Percentiles rank a stretch among this genome's conserved stretches.
These are phyloP conservation scores for Lithodes maja DNA, from an alignment of 2,888 invertebrate genomes.

Conservation along the genomic window DNA sequence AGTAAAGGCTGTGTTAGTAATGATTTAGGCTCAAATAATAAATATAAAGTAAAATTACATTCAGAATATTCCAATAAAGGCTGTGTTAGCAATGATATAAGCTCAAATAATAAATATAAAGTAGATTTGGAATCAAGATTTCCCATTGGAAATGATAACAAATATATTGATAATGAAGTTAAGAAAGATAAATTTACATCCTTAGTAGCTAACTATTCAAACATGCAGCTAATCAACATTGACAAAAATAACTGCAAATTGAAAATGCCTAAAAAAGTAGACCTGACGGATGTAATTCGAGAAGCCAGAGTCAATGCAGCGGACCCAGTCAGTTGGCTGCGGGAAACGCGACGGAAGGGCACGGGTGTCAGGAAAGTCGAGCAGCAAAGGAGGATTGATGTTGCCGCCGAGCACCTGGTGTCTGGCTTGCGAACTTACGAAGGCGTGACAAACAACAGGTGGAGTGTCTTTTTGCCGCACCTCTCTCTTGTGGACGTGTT, in stretches of 20 bases:
- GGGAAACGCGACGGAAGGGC: constrained; percentile 48
- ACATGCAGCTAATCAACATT: background rate
- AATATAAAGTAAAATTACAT: too few species aligned
- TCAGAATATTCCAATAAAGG: too few species aligned
- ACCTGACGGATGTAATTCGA: background rate
- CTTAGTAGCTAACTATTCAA: background rate
- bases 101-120: too few species aligned
- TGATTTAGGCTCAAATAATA: background rate
- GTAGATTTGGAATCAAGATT: too few species aligned
- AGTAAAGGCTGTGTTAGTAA: background rate
- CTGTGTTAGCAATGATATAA: too few species aligned
- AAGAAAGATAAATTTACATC: background rate
- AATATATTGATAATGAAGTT: background rate
- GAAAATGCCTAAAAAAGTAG: too few species aligned
- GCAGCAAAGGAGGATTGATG: constrained; percentile 24
- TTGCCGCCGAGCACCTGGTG: constrained; percentile 45
- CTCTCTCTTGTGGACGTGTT: constrained; percentile 21
- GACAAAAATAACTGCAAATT: too few species aligned
- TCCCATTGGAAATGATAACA: background rate
- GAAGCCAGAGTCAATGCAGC: constrained; percentile 59
- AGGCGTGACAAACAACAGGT: constrained; percentile 37
- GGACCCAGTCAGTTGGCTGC: constrained; percentile 60
- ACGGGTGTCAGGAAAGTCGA: constrained; percentile 38
- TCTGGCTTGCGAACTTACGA: constrained; percentile 56
- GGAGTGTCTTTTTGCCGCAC: constrained; percentile 38